Evolutionary conservation across 2,797 vertebrate genomes (phyloP).

Genomic region (Cyprinodon diabolis): DNA sequence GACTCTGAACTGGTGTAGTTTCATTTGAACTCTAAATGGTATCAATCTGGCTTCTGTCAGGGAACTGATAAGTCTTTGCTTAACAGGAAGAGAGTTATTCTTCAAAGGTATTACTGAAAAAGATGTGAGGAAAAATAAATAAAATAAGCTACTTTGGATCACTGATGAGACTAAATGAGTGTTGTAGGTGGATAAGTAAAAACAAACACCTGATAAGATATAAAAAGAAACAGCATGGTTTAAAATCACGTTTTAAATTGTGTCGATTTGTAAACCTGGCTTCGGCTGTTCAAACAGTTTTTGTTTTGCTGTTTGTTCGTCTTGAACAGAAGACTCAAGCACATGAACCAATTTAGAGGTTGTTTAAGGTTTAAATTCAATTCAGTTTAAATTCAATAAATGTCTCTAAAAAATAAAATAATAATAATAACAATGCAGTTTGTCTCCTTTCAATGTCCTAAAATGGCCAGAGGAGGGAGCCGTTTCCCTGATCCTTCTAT

Average conservation of each 20-base stretch:
- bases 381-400: background rate
- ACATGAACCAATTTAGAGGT: background rate
- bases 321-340: background rate
- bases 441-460: background rate
- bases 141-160: background rate
- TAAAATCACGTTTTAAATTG: background rate
- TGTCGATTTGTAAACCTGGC: background rate
- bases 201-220: background rate
- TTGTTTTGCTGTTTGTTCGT: background rate
- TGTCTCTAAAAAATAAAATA: background rate
- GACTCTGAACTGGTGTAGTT: no score
- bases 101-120: background rate
- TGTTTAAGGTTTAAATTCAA: background rate
- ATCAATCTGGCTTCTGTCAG: no score
- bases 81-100: constrained; percentile 15
- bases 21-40: no score
- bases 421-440: background rate
- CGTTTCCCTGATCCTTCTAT: constrained; percentile 26
- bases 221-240: background rate
- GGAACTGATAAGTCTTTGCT: constrained; percentile 30
- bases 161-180: background rate
- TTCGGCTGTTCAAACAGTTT: no score
- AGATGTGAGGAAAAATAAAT: background rate
- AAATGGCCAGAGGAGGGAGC: constrained; percentile 61
- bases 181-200: background rate